A percentile compares a stretch with the other conserved stretches of the same genome.
Conservation (phyloP, 2,797 vertebrate genomes). For the Tolypeutes matacus region DNA sequence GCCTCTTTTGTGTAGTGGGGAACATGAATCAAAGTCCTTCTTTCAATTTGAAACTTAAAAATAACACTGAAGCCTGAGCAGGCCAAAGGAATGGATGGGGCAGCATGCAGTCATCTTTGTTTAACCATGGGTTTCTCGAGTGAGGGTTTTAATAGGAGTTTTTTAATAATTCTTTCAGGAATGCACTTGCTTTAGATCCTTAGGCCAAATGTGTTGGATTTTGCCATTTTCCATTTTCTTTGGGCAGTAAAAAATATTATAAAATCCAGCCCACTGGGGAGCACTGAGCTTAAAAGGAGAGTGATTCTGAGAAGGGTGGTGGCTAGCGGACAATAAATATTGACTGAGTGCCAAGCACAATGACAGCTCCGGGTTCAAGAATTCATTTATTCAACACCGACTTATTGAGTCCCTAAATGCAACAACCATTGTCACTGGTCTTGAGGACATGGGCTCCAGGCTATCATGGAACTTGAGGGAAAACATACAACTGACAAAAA, state of each 20-base stretch:
- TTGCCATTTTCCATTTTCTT: conserved; percentile 47
- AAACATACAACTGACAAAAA: background rate
- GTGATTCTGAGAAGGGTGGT: background rate
- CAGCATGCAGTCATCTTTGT: background rate
- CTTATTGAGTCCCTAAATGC: background rate
- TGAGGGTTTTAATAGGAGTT: background rate
- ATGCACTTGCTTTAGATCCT: conserved; percentile 30
- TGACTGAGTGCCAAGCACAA: accelerated
- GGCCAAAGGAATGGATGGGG: background rate
- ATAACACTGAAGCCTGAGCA: background rate
- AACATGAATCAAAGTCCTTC: background rate
- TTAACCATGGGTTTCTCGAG: background rate
- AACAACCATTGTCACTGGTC: background rate
- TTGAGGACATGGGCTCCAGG: background rate
- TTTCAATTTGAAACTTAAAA: conserved; percentile 45
- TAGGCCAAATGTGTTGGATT: background rate
- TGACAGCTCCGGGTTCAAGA: too few relatives aligned
- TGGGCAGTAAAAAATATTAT: background rate
- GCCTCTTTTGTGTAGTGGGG: background rate
- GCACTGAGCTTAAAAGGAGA: background rate
- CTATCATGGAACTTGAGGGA: background rate
- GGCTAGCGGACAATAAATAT: background rate
- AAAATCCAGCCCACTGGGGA: background rate
- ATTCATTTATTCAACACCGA: background rate
- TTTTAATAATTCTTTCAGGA: background rate